Base-by-base conservation (phyloP, 1,140 invertebrate species). In the Thaumatotibia leucotreta region DNA sequence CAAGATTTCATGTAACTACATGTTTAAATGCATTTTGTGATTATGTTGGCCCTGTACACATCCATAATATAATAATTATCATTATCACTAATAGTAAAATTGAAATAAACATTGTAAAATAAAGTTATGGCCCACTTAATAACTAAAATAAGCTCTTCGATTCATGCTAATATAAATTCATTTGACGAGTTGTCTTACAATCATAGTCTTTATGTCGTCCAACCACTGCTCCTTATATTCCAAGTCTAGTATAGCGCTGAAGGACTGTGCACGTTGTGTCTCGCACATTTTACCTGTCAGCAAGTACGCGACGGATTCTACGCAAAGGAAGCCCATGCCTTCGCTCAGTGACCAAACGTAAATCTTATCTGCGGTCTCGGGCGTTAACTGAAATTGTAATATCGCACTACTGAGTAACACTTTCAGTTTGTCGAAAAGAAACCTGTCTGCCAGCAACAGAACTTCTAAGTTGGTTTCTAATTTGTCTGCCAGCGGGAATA, bases 401-500 rank as follows among this genome's bases (percentile, higher is more conserved):
- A 93, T 92, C n/a, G 91, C 91, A 74, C 85, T 86, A 27, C 91
- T 92, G 1, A 95, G 77, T 32, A 85, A 72, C 5, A 92, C 86
- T 35, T 92, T 92, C 4, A 95, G 72, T 24, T 93, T 93, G 2
- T 92, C 80, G 80, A 95, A 92, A 17, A 95, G 86, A 77, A 93
- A 95, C 68, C 93, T 92, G 76, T 95, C 94, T 1, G 94, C 92
- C 8, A 95, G 74, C 2, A 93, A 72, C n/a, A 94, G 91, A 1
- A 94, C 92, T 74, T 95, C 94, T n/a, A 95, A 81, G 20, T 93
- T 79, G 0, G 92, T 93, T 58, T 92, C 89, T 27, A 95, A 75
- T 32, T 93, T 74, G 50, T 91, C 70, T 39, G 87, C 79, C 77
- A 92, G 65, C 82, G 89, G 69, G 87, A 92, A 75, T 23, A 83